phyloP scores from a whole-genome alignment of 2,797 vertebrate species.

The Tragopan temminckii region DNA sequence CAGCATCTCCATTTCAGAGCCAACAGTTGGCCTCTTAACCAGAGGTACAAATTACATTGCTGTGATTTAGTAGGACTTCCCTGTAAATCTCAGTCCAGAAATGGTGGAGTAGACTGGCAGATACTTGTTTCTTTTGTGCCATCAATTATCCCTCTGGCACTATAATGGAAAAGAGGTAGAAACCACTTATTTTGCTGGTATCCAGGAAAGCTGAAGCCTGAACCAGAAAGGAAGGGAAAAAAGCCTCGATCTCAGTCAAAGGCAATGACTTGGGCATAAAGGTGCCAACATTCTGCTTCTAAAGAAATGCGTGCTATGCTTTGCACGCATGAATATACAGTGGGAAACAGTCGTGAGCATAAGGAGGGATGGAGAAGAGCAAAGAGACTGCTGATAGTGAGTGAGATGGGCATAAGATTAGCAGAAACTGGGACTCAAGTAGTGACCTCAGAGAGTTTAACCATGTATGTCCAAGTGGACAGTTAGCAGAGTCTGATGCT shows the following conservation, averaged over 20 bases:
- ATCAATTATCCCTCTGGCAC: rapidly evolving
- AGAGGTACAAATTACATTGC: not conserved
- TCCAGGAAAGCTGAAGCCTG: not conserved
- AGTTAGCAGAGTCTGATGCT: not conserved
- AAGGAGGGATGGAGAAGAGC: not conserved
- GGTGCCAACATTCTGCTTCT: not conserved
- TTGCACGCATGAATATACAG: not conserved
- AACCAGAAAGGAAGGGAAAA: not conserved
- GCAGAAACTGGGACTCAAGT: not conserved
- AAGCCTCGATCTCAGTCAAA: not conserved
- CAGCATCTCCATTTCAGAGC: not conserved
- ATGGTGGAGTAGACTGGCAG: not conserved
- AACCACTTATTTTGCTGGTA: not conserved
- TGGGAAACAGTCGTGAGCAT: not conserved
- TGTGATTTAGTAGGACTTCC: not conserved
- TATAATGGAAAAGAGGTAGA: not conserved
- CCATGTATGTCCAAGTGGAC: not conserved
- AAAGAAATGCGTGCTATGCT: not conserved
- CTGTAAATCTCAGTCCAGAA: not conserved
- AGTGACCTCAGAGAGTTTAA: not conserved
- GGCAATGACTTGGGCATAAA: not conserved
- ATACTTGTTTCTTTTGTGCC: not conserved
- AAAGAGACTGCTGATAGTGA: not conserved
- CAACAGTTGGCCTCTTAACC: not conserved
- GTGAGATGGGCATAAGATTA: not conserved